These are phyloP conservation scores for Eupithecia pulchellata DNA, from an alignment of 2,888 invertebrate genomes.

Conservation along the genomic window DNA sequence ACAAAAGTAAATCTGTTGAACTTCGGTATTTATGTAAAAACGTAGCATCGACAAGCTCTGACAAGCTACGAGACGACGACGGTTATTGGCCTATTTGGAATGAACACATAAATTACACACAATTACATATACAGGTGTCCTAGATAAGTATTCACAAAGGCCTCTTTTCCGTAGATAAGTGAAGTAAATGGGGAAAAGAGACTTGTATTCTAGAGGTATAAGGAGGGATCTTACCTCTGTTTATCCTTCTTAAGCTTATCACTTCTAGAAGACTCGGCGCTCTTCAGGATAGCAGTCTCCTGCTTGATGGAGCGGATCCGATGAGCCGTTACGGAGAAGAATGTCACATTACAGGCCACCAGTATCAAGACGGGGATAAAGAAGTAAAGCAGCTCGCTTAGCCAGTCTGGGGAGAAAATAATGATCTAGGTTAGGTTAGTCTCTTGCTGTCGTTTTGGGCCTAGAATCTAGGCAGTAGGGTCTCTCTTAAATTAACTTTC, in stretches of 20 bases:
- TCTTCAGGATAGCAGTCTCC: slow-evolving; percentile 88
- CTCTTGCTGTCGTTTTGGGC: not conserved
- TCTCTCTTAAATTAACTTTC: not conserved
- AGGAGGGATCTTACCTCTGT: slow-evolving; percentile 86
- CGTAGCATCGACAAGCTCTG: no score
- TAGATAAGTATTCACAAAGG: no score
- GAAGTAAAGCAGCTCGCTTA: slow-evolving; percentile 88
- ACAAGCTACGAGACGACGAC: no score
- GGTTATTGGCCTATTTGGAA: no score
- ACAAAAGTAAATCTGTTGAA: not conserved
- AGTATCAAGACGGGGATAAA: slow-evolving; percentile 88
- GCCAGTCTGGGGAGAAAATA: slow-evolving; percentile 69
- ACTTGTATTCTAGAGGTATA: no score
- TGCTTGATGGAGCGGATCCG: slow-evolving; percentile 88
- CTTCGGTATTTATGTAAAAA: no score
- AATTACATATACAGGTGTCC: no score
- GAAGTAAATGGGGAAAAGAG: no score
- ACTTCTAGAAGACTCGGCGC: slow-evolving; percentile 88
- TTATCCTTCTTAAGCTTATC: slow-evolving; percentile 85
- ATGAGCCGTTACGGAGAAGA: slow-evolving; percentile 89
- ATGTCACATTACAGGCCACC: slow-evolving; percentile 86
- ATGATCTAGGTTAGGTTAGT: not conserved
- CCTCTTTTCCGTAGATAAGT: no score
- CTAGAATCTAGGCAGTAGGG: not conserved
- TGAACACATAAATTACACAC: no score